Conservation (phyloP, 2,113 vertebrate genomes). For the Carollia perspicillata region DNA sequence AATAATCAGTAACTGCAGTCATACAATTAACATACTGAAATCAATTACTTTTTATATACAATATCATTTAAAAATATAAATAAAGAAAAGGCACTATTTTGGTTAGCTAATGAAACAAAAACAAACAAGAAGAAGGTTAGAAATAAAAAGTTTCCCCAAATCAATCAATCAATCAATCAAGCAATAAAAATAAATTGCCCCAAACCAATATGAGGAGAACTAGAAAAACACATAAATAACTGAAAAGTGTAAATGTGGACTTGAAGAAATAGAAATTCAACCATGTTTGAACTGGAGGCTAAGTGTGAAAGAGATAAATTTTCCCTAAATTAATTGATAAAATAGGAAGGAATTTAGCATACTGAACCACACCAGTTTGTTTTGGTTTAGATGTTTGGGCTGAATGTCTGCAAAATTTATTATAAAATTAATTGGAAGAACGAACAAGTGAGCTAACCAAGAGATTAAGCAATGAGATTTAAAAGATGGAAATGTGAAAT, state of each 20-base stretch:
- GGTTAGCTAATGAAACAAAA: not conserved
- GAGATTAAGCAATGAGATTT: not conserved
- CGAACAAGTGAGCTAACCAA: not conserved
- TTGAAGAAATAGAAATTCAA: not conserved
- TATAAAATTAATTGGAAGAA: not conserved
- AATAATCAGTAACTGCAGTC: not conserved
- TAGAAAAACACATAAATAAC: not conserved
- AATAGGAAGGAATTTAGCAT: not conserved
- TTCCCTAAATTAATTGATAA: not conserved
- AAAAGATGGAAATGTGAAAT: not conserved
- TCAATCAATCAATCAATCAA: not conserved
- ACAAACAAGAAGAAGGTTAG: not conserved
- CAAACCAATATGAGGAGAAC: not conserved
- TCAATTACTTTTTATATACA: not conserved
- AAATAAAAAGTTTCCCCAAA: not conserved
- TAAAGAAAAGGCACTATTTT: not conserved
- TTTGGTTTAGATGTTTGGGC: not conserved
- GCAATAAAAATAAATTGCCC: not conserved
- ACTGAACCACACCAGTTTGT: not conserved
- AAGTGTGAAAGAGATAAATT: not conserved
- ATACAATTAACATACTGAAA: not conserved
- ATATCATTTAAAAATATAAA: not conserved
- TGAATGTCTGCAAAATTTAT: not conserved
- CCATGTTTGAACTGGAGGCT: not conserved
- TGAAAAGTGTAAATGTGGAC: not conserved